Evolutionary conservation across 1,140 invertebrate species (phyloP).

Genomic region (Trypoxylus dichotomus): DNA sequence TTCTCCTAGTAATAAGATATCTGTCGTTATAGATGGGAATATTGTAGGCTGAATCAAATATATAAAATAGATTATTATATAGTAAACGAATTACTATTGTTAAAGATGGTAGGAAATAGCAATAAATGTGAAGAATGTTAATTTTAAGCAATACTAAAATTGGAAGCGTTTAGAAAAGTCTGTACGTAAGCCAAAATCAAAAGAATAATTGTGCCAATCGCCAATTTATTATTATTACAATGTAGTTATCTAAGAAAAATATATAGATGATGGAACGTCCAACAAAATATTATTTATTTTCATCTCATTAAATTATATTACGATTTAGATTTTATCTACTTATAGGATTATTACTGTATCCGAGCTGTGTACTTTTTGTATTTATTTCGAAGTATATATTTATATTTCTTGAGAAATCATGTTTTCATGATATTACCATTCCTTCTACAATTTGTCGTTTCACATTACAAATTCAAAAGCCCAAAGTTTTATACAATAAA

Average conservation of each 20-base stretch:
- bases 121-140: not conserved
- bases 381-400: constrained; percentile 19
- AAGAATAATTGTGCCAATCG: constrained; percentile 22
- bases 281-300: constrained; percentile 22
- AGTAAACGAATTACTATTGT: not conserved
- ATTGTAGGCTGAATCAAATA: not conserved
- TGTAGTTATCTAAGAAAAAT: constrained; percentile 11
- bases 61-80: not conserved
- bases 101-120: not conserved
- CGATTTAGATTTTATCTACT: constrained; percentile 1
- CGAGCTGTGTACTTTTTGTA: constrained; percentile 24
- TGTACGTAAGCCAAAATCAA: not conserved
- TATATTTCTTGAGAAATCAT: not conserved
- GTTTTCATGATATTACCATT: no score
- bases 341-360: constrained; percentile 10
- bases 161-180: not conserved
- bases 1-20: not conserved
- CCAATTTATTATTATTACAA: constrained; percentile 9
- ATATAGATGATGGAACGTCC: not conserved
- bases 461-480: no score
- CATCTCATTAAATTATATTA: not conserved
- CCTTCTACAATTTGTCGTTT: no score
- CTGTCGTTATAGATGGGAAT: not conserved
- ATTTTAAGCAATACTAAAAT: not conserved
- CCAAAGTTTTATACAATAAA: no score